These are phyloP conservation scores for Drosophila gaucha DNA, from an alignment of 2,888 invertebrate species.

Conservation along the genomic window DNA sequence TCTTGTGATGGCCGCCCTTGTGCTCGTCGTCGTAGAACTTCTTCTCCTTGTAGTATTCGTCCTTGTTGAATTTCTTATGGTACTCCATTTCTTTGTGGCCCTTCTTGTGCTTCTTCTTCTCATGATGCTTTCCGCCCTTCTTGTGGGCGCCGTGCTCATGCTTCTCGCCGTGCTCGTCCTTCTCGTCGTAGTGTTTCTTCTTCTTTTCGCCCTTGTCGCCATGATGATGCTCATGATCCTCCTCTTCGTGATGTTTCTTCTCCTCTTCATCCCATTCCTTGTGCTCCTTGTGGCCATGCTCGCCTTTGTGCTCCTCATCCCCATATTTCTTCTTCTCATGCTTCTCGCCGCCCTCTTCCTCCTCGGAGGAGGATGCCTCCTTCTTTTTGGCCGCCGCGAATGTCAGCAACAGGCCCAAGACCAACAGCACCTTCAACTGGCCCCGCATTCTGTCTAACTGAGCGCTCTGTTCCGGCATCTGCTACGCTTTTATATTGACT, in stretches of 20 bases:
- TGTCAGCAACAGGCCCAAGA: slow-evolving; percentile 75
- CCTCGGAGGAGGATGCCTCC: slow-evolving; percentile 81
- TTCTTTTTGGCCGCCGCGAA: slow-evolving; percentile 75
- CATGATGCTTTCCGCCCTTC: slow-evolving; percentile 92
- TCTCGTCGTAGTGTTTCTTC: slow-evolving; percentile 92
- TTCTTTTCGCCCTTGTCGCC: slow-evolving; percentile 92
- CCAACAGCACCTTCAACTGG: slow-evolving; percentile 72
- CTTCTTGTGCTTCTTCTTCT: slow-evolving; percentile 93
- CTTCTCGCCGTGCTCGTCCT: slow-evolving; percentile 90
- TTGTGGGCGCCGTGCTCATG: slow-evolving; percentile 91
- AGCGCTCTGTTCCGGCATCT: slow-evolving; percentile 24
- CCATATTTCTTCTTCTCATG: slow-evolving; percentile 80
- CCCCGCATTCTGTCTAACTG: slow-evolving; percentile 62
- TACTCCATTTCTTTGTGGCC: slow-evolving; percentile 93
- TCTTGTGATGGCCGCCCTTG: slow-evolving; percentile 93
- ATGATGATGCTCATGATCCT: slow-evolving; percentile 91
- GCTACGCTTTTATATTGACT: slow-evolving; percentile 56
- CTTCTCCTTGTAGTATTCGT: slow-evolving; percentile 94
- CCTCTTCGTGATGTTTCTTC: slow-evolving; percentile 91
- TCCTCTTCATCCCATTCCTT: slow-evolving; percentile 92
- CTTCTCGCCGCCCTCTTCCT: slow-evolving; percentile 82
- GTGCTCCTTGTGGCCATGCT: slow-evolving; percentile 91
- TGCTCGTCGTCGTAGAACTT: slow-evolving; percentile 95
- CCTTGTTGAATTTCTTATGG: slow-evolving; percentile 94
- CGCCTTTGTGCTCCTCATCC: slow-evolving; percentile 89